phyloP scores from a whole-genome alignment of 2,888 invertebrate genomes.

The Chymomyza amoena region DNA sequence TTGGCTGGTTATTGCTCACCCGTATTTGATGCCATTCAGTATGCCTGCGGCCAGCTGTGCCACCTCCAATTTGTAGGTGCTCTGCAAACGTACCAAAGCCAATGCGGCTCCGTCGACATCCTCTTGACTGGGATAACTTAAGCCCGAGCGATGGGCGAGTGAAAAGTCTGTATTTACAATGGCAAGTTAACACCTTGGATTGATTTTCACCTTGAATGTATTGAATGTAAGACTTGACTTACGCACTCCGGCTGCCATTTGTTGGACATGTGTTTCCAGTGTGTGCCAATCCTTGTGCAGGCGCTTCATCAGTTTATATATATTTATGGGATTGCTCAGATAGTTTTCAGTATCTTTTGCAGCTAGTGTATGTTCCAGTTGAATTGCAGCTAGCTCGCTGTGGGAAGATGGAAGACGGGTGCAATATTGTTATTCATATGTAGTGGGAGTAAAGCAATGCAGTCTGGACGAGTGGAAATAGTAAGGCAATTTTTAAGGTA shows the following conservation, averaged over 20 bases:
- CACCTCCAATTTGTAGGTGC: slow-evolving; percentile 94
- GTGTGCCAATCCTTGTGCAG: slow-evolving; percentile 93
- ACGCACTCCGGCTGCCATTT: slow-evolving; percentile 81
- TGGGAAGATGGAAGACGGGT: slow-evolving; percentile 10
- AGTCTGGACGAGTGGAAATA: no score
- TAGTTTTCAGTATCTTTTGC: slow-evolving; percentile 88
- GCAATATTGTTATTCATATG: not conserved
- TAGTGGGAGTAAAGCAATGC: no score
- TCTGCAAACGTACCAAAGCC: slow-evolving; percentile 94
- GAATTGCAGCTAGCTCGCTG: slow-evolving; percentile 82
- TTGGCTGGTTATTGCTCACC: slow-evolving; percentile 78
- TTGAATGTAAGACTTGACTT: slow-evolving; percentile 17
- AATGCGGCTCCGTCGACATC: slow-evolving; percentile 96
- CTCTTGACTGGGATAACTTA: slow-evolving; percentile 93
- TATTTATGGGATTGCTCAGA: slow-evolving; percentile 94
- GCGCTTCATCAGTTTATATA: slow-evolving; percentile 94
- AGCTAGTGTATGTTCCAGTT: slow-evolving; percentile 87
- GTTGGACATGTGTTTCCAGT: slow-evolving; percentile 86
- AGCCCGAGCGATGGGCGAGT: slow-evolving; percentile 83
- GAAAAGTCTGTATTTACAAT: slow-evolving; percentile 81
- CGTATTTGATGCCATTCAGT: slow-evolving; percentile 90
- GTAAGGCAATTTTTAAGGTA: no score
- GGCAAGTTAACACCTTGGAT: not conserved
- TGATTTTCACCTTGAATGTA: not conserved
- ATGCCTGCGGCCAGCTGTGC: slow-evolving; percentile 90